Conservation (phyloP, 35 echinoderm and acorn worm species). For the Ophioderma brevispina region DNA sequence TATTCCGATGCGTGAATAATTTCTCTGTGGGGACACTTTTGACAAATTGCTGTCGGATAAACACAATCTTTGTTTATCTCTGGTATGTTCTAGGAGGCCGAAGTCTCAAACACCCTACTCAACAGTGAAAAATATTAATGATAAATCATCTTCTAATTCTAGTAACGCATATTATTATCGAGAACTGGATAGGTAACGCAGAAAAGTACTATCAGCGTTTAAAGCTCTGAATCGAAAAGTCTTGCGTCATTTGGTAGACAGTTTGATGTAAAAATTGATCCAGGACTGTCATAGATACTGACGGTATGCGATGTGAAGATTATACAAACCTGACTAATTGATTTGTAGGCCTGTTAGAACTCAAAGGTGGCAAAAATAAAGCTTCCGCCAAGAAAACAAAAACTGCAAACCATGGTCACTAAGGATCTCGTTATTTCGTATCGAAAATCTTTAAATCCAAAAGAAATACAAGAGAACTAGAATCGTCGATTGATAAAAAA, state of each 20-base stretch:
- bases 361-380: too few species aligned
- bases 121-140: neutral
- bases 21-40: conserved; percentile 29
- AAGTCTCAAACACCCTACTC: neutral
- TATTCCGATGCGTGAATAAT: neutral
- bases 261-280: neutral
- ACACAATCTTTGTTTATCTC: conserved; percentile 24
- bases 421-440: neutral
- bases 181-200: conserved; percentile 8
- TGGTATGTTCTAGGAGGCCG: neutral
- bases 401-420: neutral
- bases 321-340: neutral
- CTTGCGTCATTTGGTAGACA: neutral
- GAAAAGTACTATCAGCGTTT: neutral
- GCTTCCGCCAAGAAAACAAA: neutral
- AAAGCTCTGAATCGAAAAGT: neutral
- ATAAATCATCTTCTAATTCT: neutral
- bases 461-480: neutral
- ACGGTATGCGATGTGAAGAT: neutral
- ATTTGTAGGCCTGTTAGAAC: neutral
- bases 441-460: neutral
- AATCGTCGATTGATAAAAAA: neutral
- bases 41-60: conserved; percentile 36
- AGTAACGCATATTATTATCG: neutral
- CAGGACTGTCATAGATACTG: conserved; percentile 9